Percentiles rank a stretch among this genome's conserved stretches.
These are phyloP conservation scores for Choristoneura fumiferana DNA, from an alignment of 1,140 invertebrate species.

Conservation along the genomic window DNA sequence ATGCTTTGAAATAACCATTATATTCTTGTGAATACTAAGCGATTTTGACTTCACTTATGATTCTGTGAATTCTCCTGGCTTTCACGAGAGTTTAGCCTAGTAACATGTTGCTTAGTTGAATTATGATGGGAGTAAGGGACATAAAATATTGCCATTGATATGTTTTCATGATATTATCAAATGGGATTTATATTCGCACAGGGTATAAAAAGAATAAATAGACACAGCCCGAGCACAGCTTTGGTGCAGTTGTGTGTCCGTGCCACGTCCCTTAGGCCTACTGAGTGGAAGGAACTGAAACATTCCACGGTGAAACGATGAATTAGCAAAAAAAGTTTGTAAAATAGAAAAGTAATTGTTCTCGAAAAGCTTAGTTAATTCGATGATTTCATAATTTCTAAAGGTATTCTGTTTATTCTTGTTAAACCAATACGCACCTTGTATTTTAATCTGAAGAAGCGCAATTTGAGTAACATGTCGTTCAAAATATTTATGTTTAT, in stretches of 20 bases:
- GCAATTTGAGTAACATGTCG: too few species aligned
- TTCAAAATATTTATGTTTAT: too few species aligned
- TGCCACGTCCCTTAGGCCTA: constrained; percentile 72
- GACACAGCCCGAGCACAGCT: constrained; percentile 33
- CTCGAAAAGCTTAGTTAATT: background rate
- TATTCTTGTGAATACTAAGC: constrained; percentile 38
- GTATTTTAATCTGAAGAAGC: too few species aligned
- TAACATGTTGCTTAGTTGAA: constrained; percentile 61
- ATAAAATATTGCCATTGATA: constrained; percentile 63
- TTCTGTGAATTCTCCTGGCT: constrained; percentile 34
- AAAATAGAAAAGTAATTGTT: constrained; percentile 35
- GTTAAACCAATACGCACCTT: background rate
- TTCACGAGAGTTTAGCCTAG: constrained; percentile 50
- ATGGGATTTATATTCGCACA: constrained; percentile 66
- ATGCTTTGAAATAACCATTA: constrained; percentile 45
- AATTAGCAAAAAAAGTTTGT: constrained; percentile 53
- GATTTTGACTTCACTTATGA: constrained; percentile 30
- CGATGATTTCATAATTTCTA: background rate
- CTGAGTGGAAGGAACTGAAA: constrained; percentile 69
- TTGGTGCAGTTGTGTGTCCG: constrained; percentile 47
- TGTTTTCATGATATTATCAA: constrained; percentile 65
- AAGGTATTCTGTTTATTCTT: constrained; percentile 7
- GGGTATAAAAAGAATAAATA: constrained; percentile 71
- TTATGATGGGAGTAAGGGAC: constrained; percentile 69
- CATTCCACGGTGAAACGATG: constrained; percentile 63